phyloP scores from a whole-genome alignment of 2,113 vertebrate genomes.

The Callorhinus ursinus region DNA sequence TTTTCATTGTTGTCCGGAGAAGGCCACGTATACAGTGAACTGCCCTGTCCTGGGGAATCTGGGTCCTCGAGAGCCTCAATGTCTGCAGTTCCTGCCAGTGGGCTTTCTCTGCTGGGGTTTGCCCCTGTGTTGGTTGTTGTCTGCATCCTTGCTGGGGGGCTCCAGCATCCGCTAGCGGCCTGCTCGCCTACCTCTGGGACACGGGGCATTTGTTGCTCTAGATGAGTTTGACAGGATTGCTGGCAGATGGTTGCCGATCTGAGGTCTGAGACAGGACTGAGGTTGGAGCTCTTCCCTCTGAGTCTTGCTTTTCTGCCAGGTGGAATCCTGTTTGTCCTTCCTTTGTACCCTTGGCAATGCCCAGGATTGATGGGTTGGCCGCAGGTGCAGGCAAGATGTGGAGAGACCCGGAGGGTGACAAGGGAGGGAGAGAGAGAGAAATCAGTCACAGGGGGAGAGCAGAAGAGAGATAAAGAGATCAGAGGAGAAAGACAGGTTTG shows the following conservation, averaged over 20 bases:
- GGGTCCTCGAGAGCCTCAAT: not conserved
- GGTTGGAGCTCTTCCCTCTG: not conserved
- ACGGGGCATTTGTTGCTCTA: constrained; percentile 43
- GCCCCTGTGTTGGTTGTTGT: not conserved
- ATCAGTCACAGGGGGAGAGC: not conserved
- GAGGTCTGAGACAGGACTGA: constrained; percentile 61
- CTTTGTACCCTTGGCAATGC: not conserved
- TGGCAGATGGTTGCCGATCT: constrained; percentile 77
- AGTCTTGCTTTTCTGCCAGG: not conserved
- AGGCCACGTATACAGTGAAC: rapidly evolving
- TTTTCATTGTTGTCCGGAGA: not conserved
- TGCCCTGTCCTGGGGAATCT: not conserved
- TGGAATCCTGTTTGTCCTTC: not conserved
- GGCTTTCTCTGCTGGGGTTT: not conserved
- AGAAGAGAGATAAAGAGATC: not conserved
- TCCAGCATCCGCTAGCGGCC: constrained; percentile 72
- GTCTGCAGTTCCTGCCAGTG: not conserved
- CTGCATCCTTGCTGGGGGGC: constrained; percentile 37
- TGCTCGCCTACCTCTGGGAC: constrained; percentile 71
- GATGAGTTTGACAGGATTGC: constrained; percentile 73
- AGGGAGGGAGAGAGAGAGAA: not conserved
- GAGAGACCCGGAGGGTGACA: not conserved
- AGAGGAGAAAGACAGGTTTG: not conserved
- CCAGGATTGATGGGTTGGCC: not conserved
- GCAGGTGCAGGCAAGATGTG: not conserved